A percentile compares a stretch with the other conserved stretches of the same genome.
Evolutionary conservation across 2,797 vertebrate genomes (phyloP).

Genomic region (Gephyroberyx darwinii): DNA sequence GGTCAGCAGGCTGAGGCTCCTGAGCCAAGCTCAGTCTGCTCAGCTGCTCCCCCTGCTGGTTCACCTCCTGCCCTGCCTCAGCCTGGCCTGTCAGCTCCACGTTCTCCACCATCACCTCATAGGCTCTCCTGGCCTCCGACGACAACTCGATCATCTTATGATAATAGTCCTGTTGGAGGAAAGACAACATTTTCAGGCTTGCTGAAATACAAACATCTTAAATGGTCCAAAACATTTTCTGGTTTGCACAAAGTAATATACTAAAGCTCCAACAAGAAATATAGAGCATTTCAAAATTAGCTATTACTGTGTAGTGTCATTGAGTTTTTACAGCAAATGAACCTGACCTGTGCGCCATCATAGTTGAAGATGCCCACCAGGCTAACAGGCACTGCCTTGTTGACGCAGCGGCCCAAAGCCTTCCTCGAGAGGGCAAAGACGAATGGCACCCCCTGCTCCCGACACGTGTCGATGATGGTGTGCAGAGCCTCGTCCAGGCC

Average conservation of each 20-base stretch:
- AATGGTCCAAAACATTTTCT: too few relatives aligned
- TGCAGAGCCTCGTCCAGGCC: constrained; percentile 96
- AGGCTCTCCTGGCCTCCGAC: constrained; percentile 88
- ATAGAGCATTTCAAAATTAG: neutral
- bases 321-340: neutral
- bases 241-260: too few relatives aligned
- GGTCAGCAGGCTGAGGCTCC: constrained; percentile 49
- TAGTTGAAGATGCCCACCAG: constrained; percentile 98
- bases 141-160: constrained; percentile 96
- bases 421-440: constrained; percentile 96
- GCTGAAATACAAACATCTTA: neutral
- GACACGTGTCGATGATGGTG: constrained; percentile 91
- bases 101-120: constrained; percentile 88
- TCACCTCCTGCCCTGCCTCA: constrained; percentile 34
- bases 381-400: constrained; percentile 95
- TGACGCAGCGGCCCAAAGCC: constrained; percentile 91
- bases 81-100: constrained; percentile 64
- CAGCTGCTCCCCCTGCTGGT: constrained; percentile 38
- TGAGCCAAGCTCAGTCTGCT: constrained; percentile 44
- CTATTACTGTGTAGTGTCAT: neutral
- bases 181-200: neutral
- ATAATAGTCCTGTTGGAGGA: constrained; percentile 87
- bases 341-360: constrained; percentile 94
- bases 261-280: neutral
- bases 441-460: constrained; percentile 92